Evolutionary conservation across 2,797 vertebrate species (phyloP).

Genomic region (Buphagus erythrorhynchus): DNA sequence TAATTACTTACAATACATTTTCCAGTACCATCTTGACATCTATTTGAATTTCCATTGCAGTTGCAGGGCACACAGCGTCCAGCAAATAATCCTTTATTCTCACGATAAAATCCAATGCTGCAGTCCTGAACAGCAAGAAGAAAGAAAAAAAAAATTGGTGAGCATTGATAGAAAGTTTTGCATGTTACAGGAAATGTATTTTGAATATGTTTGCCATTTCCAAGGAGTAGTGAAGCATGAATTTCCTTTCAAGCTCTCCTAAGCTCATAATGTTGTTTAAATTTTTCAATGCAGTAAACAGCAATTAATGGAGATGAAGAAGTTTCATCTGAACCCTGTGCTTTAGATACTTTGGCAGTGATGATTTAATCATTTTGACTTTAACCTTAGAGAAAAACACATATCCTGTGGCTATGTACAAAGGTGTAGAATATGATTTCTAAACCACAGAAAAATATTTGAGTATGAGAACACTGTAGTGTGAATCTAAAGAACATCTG

Average conservation of each 20-base stretch:
- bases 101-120: conserved; percentile 85
- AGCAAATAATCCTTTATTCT: conserved; percentile 68
- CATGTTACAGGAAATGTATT: not conserved
- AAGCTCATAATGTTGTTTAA: not conserved
- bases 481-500: not conserved
- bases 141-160: not conserved
- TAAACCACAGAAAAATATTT: not conserved
- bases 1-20: conserved; percentile 88
- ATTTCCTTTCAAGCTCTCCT: not conserved
- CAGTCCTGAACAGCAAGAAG: conserved; percentile 81
- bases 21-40: conserved; percentile 89
- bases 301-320: not conserved
- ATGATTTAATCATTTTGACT: not conserved
- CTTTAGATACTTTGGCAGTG: not conserved
- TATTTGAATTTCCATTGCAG: conserved; percentile 87
- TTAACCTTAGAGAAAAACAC: not conserved
- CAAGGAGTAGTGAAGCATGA: not conserved
- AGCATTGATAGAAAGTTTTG: not conserved
- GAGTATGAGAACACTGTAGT: not conserved
- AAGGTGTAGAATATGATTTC: not conserved
- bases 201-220: not conserved
- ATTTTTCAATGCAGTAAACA: not conserved
- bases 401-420: not conserved
- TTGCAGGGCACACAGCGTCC: conserved; percentile 87
- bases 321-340: not conserved